Evolutionary conservation across 1,140 invertebrate species (phyloP).

Genomic region (Cydia pomonella): DNA sequence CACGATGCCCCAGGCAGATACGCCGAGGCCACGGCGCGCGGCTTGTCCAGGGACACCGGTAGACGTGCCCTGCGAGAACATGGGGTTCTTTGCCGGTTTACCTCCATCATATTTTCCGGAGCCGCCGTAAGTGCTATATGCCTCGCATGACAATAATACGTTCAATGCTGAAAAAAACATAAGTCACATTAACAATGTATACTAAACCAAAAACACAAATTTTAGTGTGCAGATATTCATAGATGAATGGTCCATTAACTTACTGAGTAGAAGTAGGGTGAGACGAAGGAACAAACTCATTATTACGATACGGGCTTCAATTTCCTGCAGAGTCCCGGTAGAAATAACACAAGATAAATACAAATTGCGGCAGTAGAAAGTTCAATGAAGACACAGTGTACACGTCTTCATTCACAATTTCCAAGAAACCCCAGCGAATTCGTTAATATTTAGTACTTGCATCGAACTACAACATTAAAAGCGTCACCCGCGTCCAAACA

Average conservation of each 20-base stretch:
- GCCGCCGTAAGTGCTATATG: constrained; percentile 42
- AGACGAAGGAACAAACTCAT: constrained; percentile 53
- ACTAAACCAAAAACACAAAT: background rate
- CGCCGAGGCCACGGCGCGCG: constrained; percentile 69
- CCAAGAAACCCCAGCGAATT: background rate
- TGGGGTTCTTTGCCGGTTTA: constrained; percentile 42
- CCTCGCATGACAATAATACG: constrained; percentile 48
- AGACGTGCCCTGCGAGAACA: constrained; percentile 44
- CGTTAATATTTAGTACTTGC: background rate
- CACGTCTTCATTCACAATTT: constrained; percentile 4
- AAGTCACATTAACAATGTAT: constrained; percentile 22
- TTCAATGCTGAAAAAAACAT: constrained; percentile 59
- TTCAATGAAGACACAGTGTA: background rate
- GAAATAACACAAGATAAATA: background rate
- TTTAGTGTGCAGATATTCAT: background rate
- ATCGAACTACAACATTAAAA: background rate
- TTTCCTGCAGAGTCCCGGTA: constrained; percentile 31
- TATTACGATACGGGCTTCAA: constrained; percentile 34
- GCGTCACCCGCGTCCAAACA: background rate
- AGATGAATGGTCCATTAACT: constrained; percentile 40
- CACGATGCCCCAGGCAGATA: constrained; percentile 83
- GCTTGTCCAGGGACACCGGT: constrained; percentile 44
- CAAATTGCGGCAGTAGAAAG: background rate
- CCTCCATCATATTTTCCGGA: constrained; percentile 43
- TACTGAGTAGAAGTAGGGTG: constrained; percentile 52